Conservation (phyloP, 2,797 vertebrate genomes). For the Hippoglossus hippoglossus region DNA sequence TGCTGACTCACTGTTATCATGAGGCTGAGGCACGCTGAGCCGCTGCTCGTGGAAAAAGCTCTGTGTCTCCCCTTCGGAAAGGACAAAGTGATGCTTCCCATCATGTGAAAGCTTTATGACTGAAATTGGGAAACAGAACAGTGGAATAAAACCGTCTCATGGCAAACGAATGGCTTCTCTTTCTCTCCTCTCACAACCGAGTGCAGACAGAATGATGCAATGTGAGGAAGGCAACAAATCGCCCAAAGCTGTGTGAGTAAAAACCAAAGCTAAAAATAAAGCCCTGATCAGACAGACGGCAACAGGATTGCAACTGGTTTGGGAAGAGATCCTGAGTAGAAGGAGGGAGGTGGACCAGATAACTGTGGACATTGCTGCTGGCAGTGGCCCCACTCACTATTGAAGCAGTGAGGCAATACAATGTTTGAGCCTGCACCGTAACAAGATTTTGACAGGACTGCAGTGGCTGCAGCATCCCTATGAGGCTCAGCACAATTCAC, state of each 20-base stretch:
- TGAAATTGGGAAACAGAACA: slow-evolving; percentile 39
- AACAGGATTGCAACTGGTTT: slow-evolving; percentile 29
- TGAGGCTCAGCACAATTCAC: slow-evolving; percentile 40
- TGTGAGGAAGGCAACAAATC: slow-evolving; percentile 51
- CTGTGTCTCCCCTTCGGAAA: slow-evolving; percentile 71
- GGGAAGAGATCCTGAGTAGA: background rate
- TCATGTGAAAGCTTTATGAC: slow-evolving; percentile 37
- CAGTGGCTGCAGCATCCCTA: slow-evolving; percentile 37
- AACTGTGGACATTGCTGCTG: slow-evolving; percentile 20
- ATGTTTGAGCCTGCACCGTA: slow-evolving; percentile 27
- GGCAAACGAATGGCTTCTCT: slow-evolving; percentile 40
- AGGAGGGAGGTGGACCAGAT: slow-evolving; percentile 9
- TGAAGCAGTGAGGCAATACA: slow-evolving; percentile 18
- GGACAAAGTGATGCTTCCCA: slow-evolving; percentile 66
- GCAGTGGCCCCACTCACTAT: slow-evolving; percentile 7
- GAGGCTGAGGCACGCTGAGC: slow-evolving; percentile 51
- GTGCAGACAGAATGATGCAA: slow-evolving; percentile 60
- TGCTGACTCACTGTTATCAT: slow-evolving; percentile 84
- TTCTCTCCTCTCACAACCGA: slow-evolving; percentile 36
- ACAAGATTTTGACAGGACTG: slow-evolving; percentile 45
- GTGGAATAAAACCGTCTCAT: slow-evolving; percentile 49
- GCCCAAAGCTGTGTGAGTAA: slow-evolving; percentile 41
- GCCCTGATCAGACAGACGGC: slow-evolving; percentile 34
- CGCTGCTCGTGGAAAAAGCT: slow-evolving; percentile 54
- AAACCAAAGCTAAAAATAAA: slow-evolving; percentile 58